Conservation (phyloP, 2,888 invertebrate species). For the Meta bourneti region DNA sequence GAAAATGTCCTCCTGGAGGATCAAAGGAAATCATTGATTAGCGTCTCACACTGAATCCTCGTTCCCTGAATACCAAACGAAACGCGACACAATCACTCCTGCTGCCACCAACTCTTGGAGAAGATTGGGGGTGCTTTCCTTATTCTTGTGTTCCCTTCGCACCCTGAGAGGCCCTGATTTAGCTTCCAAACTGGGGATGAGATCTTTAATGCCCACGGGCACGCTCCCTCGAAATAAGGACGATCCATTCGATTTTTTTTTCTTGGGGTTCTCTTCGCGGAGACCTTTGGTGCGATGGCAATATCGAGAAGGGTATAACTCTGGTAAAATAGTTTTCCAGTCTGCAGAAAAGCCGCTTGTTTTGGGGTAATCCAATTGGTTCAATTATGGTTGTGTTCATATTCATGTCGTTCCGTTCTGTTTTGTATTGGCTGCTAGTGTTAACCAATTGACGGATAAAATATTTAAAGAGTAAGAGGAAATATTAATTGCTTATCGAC, state of each 20-base stretch:
- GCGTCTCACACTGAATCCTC: conserved; percentile 12
- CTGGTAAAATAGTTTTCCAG: not conserved
- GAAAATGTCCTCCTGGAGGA: conserved; percentile 6
- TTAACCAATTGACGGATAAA: too few species aligned
- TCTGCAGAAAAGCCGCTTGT: not conserved
- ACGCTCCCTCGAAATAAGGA: not conserved
- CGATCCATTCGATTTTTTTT: not conserved
- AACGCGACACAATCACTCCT: conserved; percentile 29
- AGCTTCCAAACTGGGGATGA: not conserved
- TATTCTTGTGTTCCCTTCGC: not conserved
- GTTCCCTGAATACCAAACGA: conserved; percentile 51
- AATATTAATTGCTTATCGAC: too few species aligned
- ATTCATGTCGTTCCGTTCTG: too few species aligned
- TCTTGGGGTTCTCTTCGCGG: not conserved
- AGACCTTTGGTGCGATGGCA: not conserved
- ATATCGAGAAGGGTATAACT: not conserved
- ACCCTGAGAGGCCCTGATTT: not conserved
- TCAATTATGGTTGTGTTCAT: too few species aligned
- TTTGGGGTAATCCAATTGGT: not conserved
- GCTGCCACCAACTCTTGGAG: not conserved
- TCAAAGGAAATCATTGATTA: conserved; percentile 62
- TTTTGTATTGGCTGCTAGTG: too few species aligned
- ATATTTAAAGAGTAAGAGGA: too few species aligned
- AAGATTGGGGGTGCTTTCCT: not conserved
- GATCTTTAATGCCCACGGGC: conserved; percentile 6